A percentile compares a stretch with the other conserved stretches of the same genome.
phyloP scores from a whole-genome alignment of 1,140 invertebrate species.

The Streblospio benedicti region DNA sequence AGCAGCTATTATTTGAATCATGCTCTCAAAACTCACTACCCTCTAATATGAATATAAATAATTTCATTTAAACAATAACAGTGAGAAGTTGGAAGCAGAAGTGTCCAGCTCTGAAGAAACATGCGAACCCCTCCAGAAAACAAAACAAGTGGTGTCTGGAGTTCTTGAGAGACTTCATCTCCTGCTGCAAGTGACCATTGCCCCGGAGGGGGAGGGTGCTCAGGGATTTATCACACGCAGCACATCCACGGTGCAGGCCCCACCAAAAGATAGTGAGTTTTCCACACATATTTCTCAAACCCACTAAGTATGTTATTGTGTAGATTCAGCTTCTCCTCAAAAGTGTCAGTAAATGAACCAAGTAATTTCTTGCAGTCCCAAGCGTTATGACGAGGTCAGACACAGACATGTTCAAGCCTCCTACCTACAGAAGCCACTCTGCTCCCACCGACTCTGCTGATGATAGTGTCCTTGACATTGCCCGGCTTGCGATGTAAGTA shows the following conservation, averaged over 20 bases:
- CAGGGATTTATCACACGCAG: conserved; percentile 24
- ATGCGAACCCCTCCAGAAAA: conserved; percentile 26
- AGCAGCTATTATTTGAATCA: not conserved
- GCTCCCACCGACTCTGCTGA: conserved; percentile 34
- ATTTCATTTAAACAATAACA: too few species aligned
- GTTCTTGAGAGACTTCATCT: conserved; percentile 37
- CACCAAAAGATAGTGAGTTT: not conserved
- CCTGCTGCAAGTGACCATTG: conserved; percentile 42
- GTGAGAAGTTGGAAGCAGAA: conserved; percentile 36
- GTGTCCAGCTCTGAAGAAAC: conserved; percentile 10
- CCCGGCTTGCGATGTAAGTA: conserved; percentile 29
- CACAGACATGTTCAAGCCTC: conserved; percentile 31
- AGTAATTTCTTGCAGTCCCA: too few species aligned
- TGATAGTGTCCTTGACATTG: conserved; percentile 32
- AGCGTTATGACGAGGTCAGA: conserved; percentile 39
- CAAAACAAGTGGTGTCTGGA: conserved; percentile 33
- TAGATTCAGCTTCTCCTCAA: too few species aligned
- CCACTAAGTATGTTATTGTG: too few species aligned
- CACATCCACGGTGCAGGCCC: conserved; percentile 21
- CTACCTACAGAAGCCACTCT: conserved; percentile 29
- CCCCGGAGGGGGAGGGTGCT: conserved; percentile 20
- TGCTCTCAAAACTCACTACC: too few species aligned
- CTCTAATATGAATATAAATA: too few species aligned
- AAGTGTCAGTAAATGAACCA: too few species aligned
- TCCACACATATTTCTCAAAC: too few species aligned